phyloP scores from a whole-genome alignment of 2,113 vertebrate species.

The Corvus cornix region DNA sequence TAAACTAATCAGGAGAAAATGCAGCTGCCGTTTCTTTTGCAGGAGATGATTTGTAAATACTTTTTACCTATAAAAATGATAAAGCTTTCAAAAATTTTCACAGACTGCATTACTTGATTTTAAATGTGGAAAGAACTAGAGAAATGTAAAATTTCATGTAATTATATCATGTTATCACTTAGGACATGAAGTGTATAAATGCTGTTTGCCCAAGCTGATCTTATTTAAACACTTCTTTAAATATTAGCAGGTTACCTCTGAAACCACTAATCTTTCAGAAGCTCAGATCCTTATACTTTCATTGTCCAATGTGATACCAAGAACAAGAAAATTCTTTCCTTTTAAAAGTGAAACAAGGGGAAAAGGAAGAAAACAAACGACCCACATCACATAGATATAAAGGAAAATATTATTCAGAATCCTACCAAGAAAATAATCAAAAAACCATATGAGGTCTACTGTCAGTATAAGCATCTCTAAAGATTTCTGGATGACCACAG shows the following conservation, averaged over 20 bases:
- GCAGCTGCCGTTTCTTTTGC: neutral
- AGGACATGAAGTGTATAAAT: neutral
- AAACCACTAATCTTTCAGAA: neutral
- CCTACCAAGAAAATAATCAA: neutral
- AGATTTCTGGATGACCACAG: neutral
- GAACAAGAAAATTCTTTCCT: neutral
- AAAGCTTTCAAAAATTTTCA: neutral
- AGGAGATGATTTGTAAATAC: neutral
- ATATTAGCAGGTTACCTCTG: neutral
- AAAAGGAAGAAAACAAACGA: neutral
- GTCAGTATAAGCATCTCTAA: neutral
- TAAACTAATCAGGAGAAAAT: neutral
- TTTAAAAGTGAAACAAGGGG: neutral
- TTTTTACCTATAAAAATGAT: neutral
- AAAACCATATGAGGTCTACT: neutral
- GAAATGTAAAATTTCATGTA: neutral
- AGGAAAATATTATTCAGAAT: neutral
- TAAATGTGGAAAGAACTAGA: neutral
- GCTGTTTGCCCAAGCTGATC: neutral
- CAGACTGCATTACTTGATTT: neutral
- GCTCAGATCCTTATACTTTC: neutral
- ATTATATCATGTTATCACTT: neutral
- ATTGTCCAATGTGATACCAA: neutral
- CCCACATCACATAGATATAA: neutral
- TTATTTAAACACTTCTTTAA: neutral